These are phyloP conservation scores for Agelas oroides DNA, from an alignment of 37 sponge, comb jelly and placozoan species.

Conservation along the genomic window DNA sequence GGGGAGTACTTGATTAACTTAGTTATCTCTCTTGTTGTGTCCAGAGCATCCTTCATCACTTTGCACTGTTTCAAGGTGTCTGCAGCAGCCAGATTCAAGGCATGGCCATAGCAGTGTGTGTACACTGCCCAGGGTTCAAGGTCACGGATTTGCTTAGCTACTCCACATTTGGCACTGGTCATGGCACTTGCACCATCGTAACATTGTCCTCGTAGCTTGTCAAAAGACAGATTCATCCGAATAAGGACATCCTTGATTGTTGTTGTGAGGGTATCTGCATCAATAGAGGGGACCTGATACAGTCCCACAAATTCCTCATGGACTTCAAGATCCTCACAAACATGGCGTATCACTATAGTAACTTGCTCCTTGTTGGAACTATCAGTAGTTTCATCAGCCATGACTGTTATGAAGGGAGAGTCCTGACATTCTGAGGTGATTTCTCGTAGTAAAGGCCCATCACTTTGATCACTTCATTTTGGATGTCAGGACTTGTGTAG, in stretches of 20 bases:
- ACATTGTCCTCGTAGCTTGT: constrained; percentile 48
- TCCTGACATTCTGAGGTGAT: constrained; percentile 12
- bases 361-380: constrained; percentile 56
- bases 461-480: constrained; percentile 51
- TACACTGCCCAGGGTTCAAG: too few species aligned
- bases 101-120: too few species aligned
- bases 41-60: too few species aligned
- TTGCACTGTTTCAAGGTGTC: too few species aligned
- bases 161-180: too few species aligned
- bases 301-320: constrained; percentile 65
- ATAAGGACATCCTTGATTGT: constrained; percentile 45
- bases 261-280: constrained; percentile 5
- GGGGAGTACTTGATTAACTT: constrained; percentile 73
- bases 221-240: constrained; percentile 36
- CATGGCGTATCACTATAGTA: constrained; percentile 31
- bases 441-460: constrained; percentile 45
- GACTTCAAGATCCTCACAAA: constrained; percentile 36
- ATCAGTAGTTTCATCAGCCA: constrained; percentile 70
- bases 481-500: constrained; percentile 56
- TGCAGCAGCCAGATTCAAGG: too few species aligned
- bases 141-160: too few species aligned
- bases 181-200: too few species aligned
- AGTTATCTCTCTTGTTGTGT: constrained; percentile 53
- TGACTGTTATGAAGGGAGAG: constrained; percentile 46
- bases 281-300: constrained; percentile 21